phyloP scores from a whole-genome alignment of 2,113 vertebrate genomes.

The Psittacula cyanocephala region DNA sequence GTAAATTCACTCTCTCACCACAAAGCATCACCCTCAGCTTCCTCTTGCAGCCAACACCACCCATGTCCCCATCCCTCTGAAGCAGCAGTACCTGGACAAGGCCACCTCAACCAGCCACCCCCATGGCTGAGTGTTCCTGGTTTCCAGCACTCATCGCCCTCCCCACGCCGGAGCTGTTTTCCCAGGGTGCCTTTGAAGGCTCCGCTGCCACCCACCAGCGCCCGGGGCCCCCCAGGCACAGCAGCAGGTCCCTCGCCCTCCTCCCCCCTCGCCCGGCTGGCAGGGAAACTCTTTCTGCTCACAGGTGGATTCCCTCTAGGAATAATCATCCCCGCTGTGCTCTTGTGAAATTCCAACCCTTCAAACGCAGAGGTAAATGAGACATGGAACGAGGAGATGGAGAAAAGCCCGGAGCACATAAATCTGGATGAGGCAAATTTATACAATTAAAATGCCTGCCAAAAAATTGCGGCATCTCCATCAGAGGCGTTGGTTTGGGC shows the following conservation, averaged over 20 bases:
- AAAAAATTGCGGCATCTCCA: constrained; percentile 50
- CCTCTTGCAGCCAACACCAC: background rate
- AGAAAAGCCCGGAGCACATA: constrained; percentile 51
- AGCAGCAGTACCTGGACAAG: background rate
- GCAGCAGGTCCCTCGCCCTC: constrained; percentile 8
- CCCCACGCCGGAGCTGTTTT: background rate
- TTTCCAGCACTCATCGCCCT: constrained; percentile 3
- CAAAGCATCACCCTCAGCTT: background rate
- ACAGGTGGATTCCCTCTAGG: constrained; percentile 60
- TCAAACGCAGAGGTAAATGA: constrained; percentile 48
- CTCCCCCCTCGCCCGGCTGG: constrained; percentile 33
- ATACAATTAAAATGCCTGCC: constrained; percentile 46
- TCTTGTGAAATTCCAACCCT: constrained; percentile 52
- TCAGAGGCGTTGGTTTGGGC: background rate
- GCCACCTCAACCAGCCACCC: background rate
- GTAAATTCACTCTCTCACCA: background rate
- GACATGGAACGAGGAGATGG: constrained; percentile 34
- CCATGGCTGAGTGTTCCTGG: background rate
- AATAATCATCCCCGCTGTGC: constrained; percentile 32
- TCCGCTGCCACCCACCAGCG: constrained; percentile 44
- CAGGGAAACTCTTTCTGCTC: constrained; percentile 38
- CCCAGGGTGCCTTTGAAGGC: constrained; percentile 54
- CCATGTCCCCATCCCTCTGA: background rate
- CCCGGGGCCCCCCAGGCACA: constrained; percentile 46
- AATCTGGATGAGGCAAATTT: constrained; percentile 59